Conservation (phyloP, 2,888 invertebrate genomes). For the Andrena dorsata region DNA sequence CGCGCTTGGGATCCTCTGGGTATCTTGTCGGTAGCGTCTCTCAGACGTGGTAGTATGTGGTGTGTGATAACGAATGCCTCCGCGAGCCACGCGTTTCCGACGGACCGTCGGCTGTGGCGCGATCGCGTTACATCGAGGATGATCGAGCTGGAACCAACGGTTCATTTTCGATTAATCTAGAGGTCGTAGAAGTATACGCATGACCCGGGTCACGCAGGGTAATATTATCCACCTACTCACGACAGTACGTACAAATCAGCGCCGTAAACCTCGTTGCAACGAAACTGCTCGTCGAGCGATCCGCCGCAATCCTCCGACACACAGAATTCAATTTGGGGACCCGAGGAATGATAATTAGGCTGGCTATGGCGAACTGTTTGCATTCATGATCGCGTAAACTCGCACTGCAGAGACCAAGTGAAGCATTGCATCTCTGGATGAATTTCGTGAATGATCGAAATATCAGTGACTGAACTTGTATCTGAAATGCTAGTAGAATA, state of each 20-base stretch:
- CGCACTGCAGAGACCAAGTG: no score
- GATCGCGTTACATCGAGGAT: conserved; percentile 17
- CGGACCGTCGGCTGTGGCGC: conserved; percentile 19
- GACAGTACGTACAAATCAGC: conserved; percentile 58
- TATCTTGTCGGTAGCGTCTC: neutral
- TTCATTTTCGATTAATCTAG: conserved; percentile 53
- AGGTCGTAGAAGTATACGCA: conserved; percentile 70
- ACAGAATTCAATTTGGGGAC: neutral
- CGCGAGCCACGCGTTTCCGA: neutral
- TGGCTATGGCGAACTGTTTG: no score
- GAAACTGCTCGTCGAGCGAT: conserved; percentile 47
- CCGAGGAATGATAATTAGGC: neutral
- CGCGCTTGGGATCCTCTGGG: neutral
- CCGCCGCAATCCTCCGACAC: conserved; percentile 9
- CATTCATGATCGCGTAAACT: no score
- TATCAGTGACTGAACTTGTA: no score
- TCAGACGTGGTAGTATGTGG: neutral
- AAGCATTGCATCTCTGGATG: no score
- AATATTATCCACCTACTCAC: conserved; percentile 68
- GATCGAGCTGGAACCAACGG: conserved; percentile 43
- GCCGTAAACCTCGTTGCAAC: conserved; percentile 24
- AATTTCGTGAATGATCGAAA: no score
- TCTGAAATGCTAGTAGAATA: neutral
- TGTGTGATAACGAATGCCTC: neutral
- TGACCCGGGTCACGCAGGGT: conserved; percentile 83